Evolutionary conservation across 2,888 invertebrate species (phyloP), one percentile per base, ranked within the genome.

Genomic region (Tipula confusa): DNA sequence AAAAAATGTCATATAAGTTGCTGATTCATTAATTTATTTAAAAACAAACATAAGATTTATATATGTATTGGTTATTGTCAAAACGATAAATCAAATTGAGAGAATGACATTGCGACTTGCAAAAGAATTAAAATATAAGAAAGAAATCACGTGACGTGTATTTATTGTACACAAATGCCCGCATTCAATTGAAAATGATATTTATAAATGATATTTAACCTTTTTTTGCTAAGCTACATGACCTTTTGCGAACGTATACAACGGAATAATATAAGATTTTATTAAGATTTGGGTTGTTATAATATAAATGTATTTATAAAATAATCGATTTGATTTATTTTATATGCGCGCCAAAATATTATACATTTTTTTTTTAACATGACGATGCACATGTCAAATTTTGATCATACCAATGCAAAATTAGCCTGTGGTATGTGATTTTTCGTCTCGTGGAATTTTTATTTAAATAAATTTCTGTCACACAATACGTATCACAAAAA

Each of bases 41-140:
- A 24, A 64, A 64, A 24, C 18, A 9, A 9, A 64, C 64, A 13
- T n/a, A 38, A 38, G 24, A 24, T 24, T n/a, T 24, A 24, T 24
- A 64, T n/a, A 38, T n/a, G n/a, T 38, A 64, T 9, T 64, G 24
- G 2, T 64, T 24, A 24, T 24, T 64, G 64, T 64, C 64, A 64
- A 64, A 64, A 64, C 64, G 64, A 64, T 64, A 64, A 64, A 64
- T 64, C 64, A 64, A 64, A 64, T 64, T 18, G 24, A 64, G 64
- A 64, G 18, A 64, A 64, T 64, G 64, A 64, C 64, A 64, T 64
- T 64, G 64, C 64, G 9, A 64, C 24, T 64, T 64, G 64, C 64
- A 24, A 64, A 64, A 64, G 15, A 1, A 24, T 15, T 36, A 36
- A 9, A 43, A 43, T 43, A 43, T n/a, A 43, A 64, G 5, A n/a